Base-by-base conservation (phyloP, 2,797 vertebrate genomes). In the Ceyx erithaca region DNA sequence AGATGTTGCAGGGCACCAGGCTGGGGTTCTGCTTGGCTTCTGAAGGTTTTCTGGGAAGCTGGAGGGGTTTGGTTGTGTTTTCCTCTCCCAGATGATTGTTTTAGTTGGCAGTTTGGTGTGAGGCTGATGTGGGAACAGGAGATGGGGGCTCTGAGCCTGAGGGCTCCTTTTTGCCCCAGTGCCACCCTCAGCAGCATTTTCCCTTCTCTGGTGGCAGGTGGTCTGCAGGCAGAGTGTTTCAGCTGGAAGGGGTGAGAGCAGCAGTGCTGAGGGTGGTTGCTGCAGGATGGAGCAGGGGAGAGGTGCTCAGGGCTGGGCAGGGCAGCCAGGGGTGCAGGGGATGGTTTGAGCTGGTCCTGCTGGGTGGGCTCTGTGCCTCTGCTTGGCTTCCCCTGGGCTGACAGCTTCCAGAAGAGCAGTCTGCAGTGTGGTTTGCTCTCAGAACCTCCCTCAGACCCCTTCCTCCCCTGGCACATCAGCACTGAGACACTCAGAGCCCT, bases 91-190 rank as follows among this genome's bases (percentile, higher is more conserved):
- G 6, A 6, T 13, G 12, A 12, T 12, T 71, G 59, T 45, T 77
- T 67, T 81, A 61, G 57, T 10, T 46, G 54, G 30, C 86, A 14
- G 37, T 40, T 40, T 40, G 37, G 6, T 40, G 25, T 16, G 19
- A 8, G 22, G 48, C 64, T 5, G 64, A 1, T 16, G 28, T 35
- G 48, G 45, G 43, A 3, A 5, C 7, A 12, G 1, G 2, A 19
- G 51, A 37, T 37, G 61, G 2, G 37, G 37, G 16, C 57, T 33
- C 10, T 1, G 49, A 20, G 30, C 37, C n/a, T 2, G 4, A 31
- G 62, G 46, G 2, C 33, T 58, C 51, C 40, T 10, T n/a, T 14
- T 15, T 12, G 2, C 28, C 62, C 40, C 49, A 7, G 35, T 35
- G 22, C 15, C 54, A 7, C 30, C 21, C 49, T 35, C 22, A 8